Evolutionary conservation across 92 coral and sea anemone species (phyloP).

Genomic region (Siderastrea radians): DNA sequence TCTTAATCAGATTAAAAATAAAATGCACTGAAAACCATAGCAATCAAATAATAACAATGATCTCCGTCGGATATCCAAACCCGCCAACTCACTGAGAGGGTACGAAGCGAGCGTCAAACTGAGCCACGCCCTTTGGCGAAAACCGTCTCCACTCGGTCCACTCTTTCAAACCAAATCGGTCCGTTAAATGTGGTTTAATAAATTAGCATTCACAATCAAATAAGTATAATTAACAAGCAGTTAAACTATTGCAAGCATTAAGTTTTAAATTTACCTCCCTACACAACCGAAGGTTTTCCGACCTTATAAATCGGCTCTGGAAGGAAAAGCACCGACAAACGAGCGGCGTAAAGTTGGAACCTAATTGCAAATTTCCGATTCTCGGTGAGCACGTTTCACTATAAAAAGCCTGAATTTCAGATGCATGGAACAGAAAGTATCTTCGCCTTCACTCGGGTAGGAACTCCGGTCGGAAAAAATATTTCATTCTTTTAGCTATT

Average conservation of each 20-base stretch:
- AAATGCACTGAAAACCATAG: neutral
- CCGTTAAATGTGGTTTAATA: constrained; percentile 19
- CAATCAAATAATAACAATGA: neutral
- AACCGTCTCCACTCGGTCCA: neutral
- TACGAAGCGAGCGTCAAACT: neutral
- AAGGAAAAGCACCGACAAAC: constrained; percentile 3
- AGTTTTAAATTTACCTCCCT: neutral
- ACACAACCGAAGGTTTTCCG: neutral
- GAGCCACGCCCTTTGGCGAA: constrained; percentile 15
- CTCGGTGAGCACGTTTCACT: neutral
- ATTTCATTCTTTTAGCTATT: neutral
- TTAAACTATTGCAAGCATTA: neutral
- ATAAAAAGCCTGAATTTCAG: constrained; percentile 5
- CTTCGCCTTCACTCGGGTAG: neutral
- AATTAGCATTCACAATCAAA: too few relatives aligned
- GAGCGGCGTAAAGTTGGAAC: neutral
- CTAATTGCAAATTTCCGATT: constrained; percentile 26
- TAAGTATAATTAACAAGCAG: neutral
- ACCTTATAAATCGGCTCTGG: neutral
- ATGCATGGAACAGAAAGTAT: neutral
- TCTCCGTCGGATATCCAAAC: neutral
- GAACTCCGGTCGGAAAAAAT: neutral
- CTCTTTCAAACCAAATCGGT: constrained; percentile 5
- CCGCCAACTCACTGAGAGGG: constrained; percentile 9
- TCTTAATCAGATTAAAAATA: constrained; percentile 9